Evolutionary conservation across 2,888 invertebrate species (phyloP).

Genomic region (Osmoderma eremita): DNA sequence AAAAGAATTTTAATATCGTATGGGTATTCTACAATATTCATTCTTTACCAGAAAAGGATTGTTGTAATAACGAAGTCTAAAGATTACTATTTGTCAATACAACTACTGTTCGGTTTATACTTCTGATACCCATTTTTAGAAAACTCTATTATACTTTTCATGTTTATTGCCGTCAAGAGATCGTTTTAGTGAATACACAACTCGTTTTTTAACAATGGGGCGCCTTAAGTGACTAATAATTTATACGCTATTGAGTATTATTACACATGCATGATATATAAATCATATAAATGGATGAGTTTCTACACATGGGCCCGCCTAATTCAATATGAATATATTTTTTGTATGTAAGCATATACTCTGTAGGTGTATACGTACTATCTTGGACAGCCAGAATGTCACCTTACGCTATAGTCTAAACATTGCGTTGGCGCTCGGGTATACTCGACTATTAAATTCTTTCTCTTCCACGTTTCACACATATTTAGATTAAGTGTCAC

Average conservation of each 20-base stretch:
- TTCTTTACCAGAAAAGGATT: too few species aligned
- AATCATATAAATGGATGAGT: conserved; percentile 5
- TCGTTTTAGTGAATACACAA: conserved; percentile 5
- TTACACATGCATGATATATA: neutral
- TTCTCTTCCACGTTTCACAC: too few species aligned
- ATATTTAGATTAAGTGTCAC: too few species aligned
- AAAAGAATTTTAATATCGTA: too few species aligned
- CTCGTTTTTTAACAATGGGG: conserved; percentile 2
- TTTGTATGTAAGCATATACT: conserved; percentile 5
- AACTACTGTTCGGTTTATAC: conserved; percentile 8
- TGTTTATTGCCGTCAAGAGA: conserved; percentile 8
- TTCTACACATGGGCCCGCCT: neutral
- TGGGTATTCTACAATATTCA: too few species aligned
- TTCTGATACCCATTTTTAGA: conserved; percentile 11
- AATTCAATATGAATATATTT: too few species aligned
- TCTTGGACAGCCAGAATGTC: too few species aligned
- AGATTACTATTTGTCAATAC: conserved; percentile 9
- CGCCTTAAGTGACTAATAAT: conserved; percentile 10
- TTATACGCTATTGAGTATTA: conserved; percentile 22
- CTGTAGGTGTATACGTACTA: neutral
- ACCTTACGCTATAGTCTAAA: too few species aligned
- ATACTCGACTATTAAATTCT: too few species aligned
- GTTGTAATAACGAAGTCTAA: too few species aligned
- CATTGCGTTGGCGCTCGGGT: too few species aligned
- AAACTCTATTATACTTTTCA: conserved; percentile 22